Conservation (phyloP, 2,888 invertebrate genomes). For the Sericinus montela region DNA sequence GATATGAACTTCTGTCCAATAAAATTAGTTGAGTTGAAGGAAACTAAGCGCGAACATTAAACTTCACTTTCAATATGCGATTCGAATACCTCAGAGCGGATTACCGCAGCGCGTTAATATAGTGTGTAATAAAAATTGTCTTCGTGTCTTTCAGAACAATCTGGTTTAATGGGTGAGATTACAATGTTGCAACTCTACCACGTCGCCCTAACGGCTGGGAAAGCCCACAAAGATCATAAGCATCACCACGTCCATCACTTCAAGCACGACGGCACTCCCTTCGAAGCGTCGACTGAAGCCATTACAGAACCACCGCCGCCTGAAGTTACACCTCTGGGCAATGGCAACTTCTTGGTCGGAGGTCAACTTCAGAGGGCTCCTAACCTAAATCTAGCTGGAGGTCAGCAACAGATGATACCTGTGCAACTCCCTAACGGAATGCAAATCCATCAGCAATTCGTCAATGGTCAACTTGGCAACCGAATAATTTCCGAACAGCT, state of each 20-base stretch:
- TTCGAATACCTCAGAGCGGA: too few species aligned
- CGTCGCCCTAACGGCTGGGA: constrained; percentile 90
- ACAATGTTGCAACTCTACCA: constrained; percentile 90
- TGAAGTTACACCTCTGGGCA: constrained; percentile 60
- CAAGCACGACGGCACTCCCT: constrained; percentile 83
- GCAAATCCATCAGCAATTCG: constrained; percentile 76
- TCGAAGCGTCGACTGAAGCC: constrained; percentile 80
- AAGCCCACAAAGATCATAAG: constrained; percentile 92
- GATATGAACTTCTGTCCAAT: too few species aligned
- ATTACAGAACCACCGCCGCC: constrained; percentile 75
- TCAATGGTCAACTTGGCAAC: constrained; percentile 82
- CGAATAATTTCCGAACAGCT: constrained; percentile 79
- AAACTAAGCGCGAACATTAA: too few species aligned
- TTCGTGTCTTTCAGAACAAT: constrained; percentile 72
- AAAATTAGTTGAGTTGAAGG: too few species aligned
- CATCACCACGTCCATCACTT: constrained; percentile 92
- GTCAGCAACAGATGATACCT: constrained; percentile 66
- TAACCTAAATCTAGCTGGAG: constrained; percentile 70
- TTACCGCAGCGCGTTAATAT: too few species aligned
- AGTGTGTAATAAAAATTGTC: too few species aligned
- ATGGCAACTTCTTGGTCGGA: constrained; percentile 80
- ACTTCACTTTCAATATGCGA: too few species aligned
- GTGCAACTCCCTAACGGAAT: constrained; percentile 68
- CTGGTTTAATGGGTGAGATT: constrained; percentile 85
- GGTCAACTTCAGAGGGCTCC: constrained; percentile 82